phyloP scores from a whole-genome alignment of 2,113 vertebrate genomes.

The Ictalurus punctatus region DNA sequence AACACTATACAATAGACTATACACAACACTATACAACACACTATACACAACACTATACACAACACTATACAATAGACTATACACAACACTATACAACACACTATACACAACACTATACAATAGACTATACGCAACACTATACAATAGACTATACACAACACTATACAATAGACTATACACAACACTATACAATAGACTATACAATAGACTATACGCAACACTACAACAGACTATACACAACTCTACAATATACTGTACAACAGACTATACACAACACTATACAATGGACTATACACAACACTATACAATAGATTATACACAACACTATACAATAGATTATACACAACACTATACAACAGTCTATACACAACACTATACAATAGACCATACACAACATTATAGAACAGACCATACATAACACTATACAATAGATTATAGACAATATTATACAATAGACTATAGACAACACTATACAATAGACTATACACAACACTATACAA shows the following conservation, averaged over 20 bases:
- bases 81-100: no score
- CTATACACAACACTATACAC: no score
- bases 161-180: background rate
- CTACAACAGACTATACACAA: background rate
- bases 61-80: no score
- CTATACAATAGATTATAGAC: background rate
- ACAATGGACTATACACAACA: background rate
- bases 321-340: background rate
- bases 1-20: no score
- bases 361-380: no score
- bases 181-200: background rate
- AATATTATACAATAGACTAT: background rate
- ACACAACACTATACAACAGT: no score
- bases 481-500: no score
- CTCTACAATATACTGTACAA: no score
- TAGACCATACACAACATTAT: no score
- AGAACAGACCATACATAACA: no score
- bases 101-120: background rate
- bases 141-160: background rate
- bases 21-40: no score
- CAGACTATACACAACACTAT: background rate
- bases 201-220: background rate
- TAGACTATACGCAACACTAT: background rate
- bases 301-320: background rate
- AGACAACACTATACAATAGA: background rate